Percentiles rank a stretch among this genome's conserved stretches.
phyloP scores from a whole-genome alignment of 1,140 invertebrate genomes.

The Saccostrea cuccullata region DNA sequence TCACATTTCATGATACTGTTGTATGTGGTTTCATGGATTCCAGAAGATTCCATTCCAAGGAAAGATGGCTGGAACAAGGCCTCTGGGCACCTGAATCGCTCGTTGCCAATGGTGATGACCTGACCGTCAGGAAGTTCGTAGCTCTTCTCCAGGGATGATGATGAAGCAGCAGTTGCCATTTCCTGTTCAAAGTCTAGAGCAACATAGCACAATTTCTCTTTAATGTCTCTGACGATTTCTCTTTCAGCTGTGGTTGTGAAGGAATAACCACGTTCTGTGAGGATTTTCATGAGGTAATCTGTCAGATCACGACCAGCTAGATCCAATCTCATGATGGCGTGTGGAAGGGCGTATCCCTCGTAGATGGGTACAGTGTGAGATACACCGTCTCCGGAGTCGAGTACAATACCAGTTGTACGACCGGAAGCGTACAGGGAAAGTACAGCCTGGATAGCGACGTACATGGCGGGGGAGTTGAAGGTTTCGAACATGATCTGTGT shows the following conservation, averaged over 20 bases:
- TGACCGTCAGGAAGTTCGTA: too few species aligned
- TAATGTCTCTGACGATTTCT: too few species aligned
- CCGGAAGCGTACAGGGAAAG: slow-evolving; percentile 92
- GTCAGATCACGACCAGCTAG: too few species aligned
- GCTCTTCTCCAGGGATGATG: too few species aligned
- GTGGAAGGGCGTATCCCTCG: slow-evolving; percentile 89
- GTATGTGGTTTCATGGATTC: slow-evolving; percentile 84
- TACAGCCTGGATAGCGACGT: slow-evolving; percentile 93
- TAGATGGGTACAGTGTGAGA: slow-evolving; percentile 94
- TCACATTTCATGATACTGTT: too few species aligned
- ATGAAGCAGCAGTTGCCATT: too few species aligned
- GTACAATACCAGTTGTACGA: slow-evolving; percentile 94
- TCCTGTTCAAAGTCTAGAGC: too few species aligned
- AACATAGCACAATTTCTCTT: too few species aligned
- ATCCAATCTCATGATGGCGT: slow-evolving; percentile 88
- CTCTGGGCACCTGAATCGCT: slow-evolving; percentile 51
- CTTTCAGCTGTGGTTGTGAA: too few species aligned
- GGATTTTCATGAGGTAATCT: slow-evolving; percentile 85
- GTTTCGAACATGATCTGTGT: slow-evolving; percentile 79
- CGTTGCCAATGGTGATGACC: too few species aligned
- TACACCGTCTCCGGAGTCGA: slow-evolving; percentile 93
- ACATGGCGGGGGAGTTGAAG: slow-evolving; percentile 96
- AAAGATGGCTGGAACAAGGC: slow-evolving; percentile 86
- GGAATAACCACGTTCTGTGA: too few species aligned
- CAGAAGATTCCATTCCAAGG: slow-evolving; percentile 73